Evolutionary conservation across 1,140 invertebrate species (phyloP), one percentile per base, ranked within the genome.

Genomic region (Popillia japonica): DNA sequence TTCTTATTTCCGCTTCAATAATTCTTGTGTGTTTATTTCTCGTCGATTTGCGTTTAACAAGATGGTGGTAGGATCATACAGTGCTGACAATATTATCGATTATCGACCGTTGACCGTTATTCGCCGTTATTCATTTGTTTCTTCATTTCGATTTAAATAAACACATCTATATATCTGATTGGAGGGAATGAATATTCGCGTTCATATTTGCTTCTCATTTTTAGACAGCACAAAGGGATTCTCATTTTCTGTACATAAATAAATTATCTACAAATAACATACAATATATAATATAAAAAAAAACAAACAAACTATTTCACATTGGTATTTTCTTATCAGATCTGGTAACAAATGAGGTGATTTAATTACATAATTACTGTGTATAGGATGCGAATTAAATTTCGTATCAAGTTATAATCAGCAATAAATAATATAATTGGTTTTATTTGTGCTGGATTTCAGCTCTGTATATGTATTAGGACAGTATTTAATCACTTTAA

Each of bases 321-420:
- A 80, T 48, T 77, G 68, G 79, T 82, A 83, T 72, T 81, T 55
- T 44, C 17, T 77, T 78, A 55, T 83, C 83, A 84, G 83, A 84
- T 84, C 83, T 84, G 83, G 83, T 84, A 84, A 84, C 83, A 81
- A 83, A 82, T 82, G 80, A 83, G 79, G 80, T 83, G 78, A 55
- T 78, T 78, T 17, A n/a, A 42, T 72, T 20, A 17, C 73, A 34
- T 34, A 73, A 17, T 77, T 77, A 7, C 55, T 11, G 14, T 17
- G 11, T 7, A 42, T 7, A 17, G 34, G 34, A 72, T 72, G 27
- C 68, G 40, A 72, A 72, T 23, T 41, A 34, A 4, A 40, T 34
- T 41, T 23, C 41, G 73, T n/a, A 75, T 42, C 41, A 20, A 75
- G 48, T 34, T 34, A 34, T 34, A 34, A 34, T 34, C 27, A 34